These are phyloP conservation scores for Drosophila rubida DNA, from an alignment of 2,888 invertebrate genomes.

Conservation along the genomic window DNA sequence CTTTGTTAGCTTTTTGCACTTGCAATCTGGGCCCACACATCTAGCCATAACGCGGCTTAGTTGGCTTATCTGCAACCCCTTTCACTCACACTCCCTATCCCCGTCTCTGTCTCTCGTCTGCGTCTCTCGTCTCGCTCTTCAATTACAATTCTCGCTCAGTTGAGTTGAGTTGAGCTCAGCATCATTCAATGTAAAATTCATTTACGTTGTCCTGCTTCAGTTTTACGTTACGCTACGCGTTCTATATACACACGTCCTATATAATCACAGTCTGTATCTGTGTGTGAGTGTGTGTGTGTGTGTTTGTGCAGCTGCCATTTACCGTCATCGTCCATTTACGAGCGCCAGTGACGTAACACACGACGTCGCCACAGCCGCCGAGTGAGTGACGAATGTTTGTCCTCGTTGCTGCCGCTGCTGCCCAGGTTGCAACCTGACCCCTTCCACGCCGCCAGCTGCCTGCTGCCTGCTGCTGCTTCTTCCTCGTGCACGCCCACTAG, in stretches of 20 bases:
- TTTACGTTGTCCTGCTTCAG: conserved; percentile 78
- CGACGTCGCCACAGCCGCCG: conserved; percentile 20
- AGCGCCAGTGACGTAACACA: conserved; percentile 62
- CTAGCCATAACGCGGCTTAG: conserved; percentile 5
- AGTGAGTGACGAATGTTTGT: conserved; percentile 67
- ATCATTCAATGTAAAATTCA: conserved; percentile 79
- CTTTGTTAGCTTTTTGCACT: conserved; percentile 1
- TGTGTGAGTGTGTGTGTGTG: conserved; percentile 31
- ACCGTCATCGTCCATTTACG: conserved; percentile 63
- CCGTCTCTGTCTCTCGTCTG: not conserved
- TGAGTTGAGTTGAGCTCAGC: conserved; percentile 37
- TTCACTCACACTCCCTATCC: not conserved
- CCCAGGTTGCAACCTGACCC: not conserved
- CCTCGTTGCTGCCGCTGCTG: conserved; percentile 21
- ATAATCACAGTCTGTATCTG: conserved; percentile 8
- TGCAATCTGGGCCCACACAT: conserved; percentile 13
- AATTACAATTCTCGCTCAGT: conserved; percentile 20
- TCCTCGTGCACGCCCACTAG: conserved; percentile 56
- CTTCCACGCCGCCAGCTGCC: too few relatives aligned
- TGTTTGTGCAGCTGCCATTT: conserved; percentile 39
- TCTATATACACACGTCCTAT: conserved; percentile 50
- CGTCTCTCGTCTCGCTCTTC: conserved; percentile 1
- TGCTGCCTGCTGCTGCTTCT: too few relatives aligned
- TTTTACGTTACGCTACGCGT: conserved; percentile 78
- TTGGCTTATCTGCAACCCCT: not conserved